These are phyloP conservation scores for Elgaria multicarinata DNA, from an alignment of 2,113 vertebrate species.

Conservation along the genomic window DNA sequence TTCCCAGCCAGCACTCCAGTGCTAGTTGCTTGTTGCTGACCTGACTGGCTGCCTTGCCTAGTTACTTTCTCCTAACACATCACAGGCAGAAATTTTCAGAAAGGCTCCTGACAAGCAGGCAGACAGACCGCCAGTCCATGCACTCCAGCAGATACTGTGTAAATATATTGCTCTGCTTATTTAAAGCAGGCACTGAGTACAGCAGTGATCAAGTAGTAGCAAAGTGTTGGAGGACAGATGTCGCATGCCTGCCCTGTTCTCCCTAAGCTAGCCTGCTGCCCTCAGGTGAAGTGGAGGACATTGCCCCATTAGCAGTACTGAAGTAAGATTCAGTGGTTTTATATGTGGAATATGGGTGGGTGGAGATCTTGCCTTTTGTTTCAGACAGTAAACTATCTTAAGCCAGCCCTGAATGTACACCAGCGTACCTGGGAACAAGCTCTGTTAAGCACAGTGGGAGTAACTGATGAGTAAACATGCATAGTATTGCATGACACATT, in stretches of 20 bases:
- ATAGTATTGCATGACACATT: neutral
- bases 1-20: neutral
- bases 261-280: neutral
- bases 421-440: neutral
- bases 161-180: too few species aligned
- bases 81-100: neutral
- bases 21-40: neutral
- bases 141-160: neutral
- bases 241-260: too few species aligned
- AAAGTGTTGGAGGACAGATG: neutral
- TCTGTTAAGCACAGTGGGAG: neutral
- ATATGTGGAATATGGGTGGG: too few species aligned
- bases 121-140: neutral
- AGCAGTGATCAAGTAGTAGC: neutral
- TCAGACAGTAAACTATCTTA: neutral
- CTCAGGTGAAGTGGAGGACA: neutral
- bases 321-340: neutral
- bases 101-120: neutral
- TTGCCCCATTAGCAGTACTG: neutral
- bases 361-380: too few species aligned
- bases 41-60: neutral
- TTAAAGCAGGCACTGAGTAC: neutral
- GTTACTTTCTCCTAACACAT: neutral
- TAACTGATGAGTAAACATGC: neutral
- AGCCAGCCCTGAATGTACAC: neutral